phyloP scores from a whole-genome alignment of 2,888 invertebrate species.

The Zelleria hepariella region DNA sequence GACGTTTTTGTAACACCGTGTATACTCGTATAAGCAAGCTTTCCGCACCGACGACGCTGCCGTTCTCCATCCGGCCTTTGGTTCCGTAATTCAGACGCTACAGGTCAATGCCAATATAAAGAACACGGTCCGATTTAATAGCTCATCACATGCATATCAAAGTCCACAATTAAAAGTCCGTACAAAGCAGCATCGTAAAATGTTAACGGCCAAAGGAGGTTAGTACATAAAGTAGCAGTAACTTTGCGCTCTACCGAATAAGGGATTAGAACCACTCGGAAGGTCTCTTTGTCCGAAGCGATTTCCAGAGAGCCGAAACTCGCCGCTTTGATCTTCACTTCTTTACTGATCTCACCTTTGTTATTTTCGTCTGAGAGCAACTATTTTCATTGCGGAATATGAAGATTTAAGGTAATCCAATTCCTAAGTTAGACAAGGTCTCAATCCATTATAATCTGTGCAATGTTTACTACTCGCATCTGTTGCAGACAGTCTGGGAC shows the following conservation, averaged over 20 bases:
- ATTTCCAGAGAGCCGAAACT: not conserved
- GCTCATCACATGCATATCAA: not conserved
- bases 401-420: too few species aligned
- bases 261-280: constrained; percentile 19
- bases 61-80: not conserved
- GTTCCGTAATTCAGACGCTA: not conserved
- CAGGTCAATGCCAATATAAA: not conserved
- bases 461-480: too few species aligned
- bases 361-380: not conserved
- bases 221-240: constrained; percentile 27
- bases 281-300: constrained; percentile 7
- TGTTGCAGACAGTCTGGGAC: too few species aligned
- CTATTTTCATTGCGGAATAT: too few species aligned
- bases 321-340: constrained; percentile 2
- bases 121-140: not conserved
- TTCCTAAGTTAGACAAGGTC: too few species aligned
- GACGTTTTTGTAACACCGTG: too few species aligned
- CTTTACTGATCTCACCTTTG: not conserved
- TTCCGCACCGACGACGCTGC: constrained; percentile 9
- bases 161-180: constrained; percentile 22
- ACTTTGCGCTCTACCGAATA: constrained; percentile 30
- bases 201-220: constrained; percentile 30
- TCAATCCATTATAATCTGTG: too few species aligned
- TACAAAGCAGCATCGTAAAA: constrained; percentile 34
- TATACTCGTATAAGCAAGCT: constrained; percentile 36